Percentiles rank a stretch among this genome's conserved stretches.
Conservation (phyloP, 2,113 vertebrate genomes). For the Dipodomys merriami region DNA sequence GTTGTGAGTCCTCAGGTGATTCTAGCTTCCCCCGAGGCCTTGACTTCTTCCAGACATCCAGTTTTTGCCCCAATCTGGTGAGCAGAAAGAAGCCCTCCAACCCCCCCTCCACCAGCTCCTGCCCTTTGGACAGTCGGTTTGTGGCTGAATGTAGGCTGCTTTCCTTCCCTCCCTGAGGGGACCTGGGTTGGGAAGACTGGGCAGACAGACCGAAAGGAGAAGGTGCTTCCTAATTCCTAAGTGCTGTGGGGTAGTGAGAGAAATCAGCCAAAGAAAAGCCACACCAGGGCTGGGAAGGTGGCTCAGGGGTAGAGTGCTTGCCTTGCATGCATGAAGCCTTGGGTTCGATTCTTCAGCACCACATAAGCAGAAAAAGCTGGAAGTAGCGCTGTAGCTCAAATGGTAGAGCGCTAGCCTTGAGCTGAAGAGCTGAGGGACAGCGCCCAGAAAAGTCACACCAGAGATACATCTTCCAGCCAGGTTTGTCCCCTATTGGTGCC, state of each 20-base stretch:
- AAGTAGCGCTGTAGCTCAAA: no score
- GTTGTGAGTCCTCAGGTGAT: slow-evolving; percentile 84
- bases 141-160: background rate
- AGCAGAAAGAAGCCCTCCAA: slow-evolving; percentile 75
- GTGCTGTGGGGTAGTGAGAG: background rate
- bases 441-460: background rate
- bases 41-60: slow-evolving; percentile 90
- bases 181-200: background rate
- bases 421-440: no score
- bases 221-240: background rate
- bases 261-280: background rate
- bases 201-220: background rate
- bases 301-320: no score
- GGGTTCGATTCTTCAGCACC: no score
- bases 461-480: background rate
- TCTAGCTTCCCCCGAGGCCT: slow-evolving; percentile 88
- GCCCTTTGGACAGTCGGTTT: background rate
- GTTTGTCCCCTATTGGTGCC: background rate
- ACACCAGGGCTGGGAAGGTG: no score
- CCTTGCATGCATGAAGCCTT: no score
- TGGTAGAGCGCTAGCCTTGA: no score
- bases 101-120: no score
- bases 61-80: slow-evolving; percentile 94
- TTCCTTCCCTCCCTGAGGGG: background rate
- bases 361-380: no score